Base-by-base conservation (phyloP, 1,140 invertebrate genomes). In the Ostrea edulis region DNA sequence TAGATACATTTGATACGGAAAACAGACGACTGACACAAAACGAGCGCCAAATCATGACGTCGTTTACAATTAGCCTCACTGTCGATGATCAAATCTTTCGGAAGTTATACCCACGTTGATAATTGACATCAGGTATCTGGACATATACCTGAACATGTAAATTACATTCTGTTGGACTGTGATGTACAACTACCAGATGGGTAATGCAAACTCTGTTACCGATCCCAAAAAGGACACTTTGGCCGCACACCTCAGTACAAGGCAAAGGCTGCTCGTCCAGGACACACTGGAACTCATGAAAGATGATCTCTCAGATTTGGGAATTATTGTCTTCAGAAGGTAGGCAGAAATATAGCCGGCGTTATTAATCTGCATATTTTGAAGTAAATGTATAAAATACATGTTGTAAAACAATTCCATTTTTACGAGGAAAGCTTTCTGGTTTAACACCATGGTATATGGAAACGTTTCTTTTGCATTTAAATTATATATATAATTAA, bases 261-360 rank as follows among this genome's bases (percentile, higher is more conserved):
- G 81, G 22, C 81, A 82, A 17, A 44, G 52, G 52, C 14, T 82
- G 8, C 81, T 82, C 20, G 81, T 82, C 44, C 81, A 82, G 17
- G 81, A 82, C n/a, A 82, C 81, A 22, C 51, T 82, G 35, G 81
- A 82, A 54, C 81, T 82, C 7, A 82, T 82, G 81, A 82, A 82
- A 82, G 81, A 82, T 20, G 81, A 82, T 12, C 52, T 82, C 4
- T 54, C 81, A 1, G 52, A 82, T 5, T 22, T 82, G n/a, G 81
- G 81, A 22, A 20, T 82, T 44, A 82, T 82, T n/a, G 81, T 82
- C 5, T 82, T 82, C 9, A 52, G 9, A 52, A 82, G 81, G 81
- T 82, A 82, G 51, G 81, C 17, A 51, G 12, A 77, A 7, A 35
- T 12, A 22, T n/a, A 77, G 11, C 9, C 11, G n/a, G 29, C 8